phyloP scores from a whole-genome alignment of 2,888 invertebrate species.

The Exocentrus adspersus region DNA sequence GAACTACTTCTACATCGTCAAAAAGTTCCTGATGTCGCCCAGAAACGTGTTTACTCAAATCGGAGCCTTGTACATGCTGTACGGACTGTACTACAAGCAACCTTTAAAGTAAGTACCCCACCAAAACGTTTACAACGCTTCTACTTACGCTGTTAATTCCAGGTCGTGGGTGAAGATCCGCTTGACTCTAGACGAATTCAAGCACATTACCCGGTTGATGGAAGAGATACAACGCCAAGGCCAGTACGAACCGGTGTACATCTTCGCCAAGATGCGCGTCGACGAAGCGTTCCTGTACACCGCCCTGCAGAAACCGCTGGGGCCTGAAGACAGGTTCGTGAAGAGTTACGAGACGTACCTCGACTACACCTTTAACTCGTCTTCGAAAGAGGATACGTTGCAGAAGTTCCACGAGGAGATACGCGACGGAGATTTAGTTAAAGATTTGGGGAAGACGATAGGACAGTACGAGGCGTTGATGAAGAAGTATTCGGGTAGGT shows the following conservation, averaged over 20 bases:
- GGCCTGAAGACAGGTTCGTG: slow-evolving; percentile 47
- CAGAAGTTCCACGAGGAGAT: slow-evolving; percentile 40
- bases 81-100: slow-evolving; percentile 58
- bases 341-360: slow-evolving; percentile 35
- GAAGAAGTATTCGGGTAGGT: slow-evolving; percentile 44
- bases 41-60: slow-evolving; percentile 48
- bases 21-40: slow-evolving; percentile 51
- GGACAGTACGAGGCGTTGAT: slow-evolving; percentile 44
- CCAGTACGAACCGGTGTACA: slow-evolving; percentile 48
- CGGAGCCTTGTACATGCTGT: slow-evolving; percentile 56
- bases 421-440: slow-evolving; percentile 35
- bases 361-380: slow-evolving; percentile 44
- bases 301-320: slow-evolving; percentile 42
- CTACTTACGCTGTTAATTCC: slow-evolving; percentile 25
- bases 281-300: slow-evolving; percentile 54
- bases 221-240: slow-evolving; percentile 40
- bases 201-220: slow-evolving; percentile 47
- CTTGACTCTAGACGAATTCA: slow-evolving; percentile 50
- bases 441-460: slow-evolving; percentile 32
- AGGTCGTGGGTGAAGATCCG: slow-evolving; percentile 54
- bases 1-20: slow-evolving; percentile 49
- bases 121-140: background rate
- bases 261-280: slow-evolving; percentile 51
- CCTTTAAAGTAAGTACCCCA: slow-evolving; percentile 51
- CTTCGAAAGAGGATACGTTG: slow-evolving; percentile 32